phyloP scores from a whole-genome alignment of 1,140 invertebrate genomes.

The Apocrypta bakeri region DNA sequence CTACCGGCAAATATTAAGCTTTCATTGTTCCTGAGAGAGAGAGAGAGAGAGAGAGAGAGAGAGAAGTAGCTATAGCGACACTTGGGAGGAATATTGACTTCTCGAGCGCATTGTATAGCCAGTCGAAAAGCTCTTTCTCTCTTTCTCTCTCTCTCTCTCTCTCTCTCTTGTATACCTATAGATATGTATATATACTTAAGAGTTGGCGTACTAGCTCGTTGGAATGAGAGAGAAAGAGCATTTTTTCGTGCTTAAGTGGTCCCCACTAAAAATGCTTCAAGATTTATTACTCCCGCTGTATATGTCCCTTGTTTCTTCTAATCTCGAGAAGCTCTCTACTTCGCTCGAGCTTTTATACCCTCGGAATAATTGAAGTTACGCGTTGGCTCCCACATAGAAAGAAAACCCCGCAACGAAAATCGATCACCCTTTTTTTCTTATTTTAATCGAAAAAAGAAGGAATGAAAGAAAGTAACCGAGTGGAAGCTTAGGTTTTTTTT shows the following conservation, averaged over 20 bases:
- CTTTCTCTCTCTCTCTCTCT: not conserved
- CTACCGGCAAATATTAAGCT: not conserved
- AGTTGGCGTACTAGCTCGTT: not conserved
- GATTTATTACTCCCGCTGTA: not conserved
- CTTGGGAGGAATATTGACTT: not conserved
- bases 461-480: too few relatives aligned
- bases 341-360: not conserved
- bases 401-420: constrained; percentile 10
- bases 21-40: not conserved
- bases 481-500: too few relatives aligned
- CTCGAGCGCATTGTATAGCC: not conserved
- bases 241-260: constrained; percentile 22
- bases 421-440: too few relatives aligned
- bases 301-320: not conserved
- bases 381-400: too few relatives aligned
- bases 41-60: not conserved
- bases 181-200: not conserved
- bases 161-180: too few relatives aligned
- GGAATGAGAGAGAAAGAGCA: not conserved
- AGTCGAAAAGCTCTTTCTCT: not conserved
- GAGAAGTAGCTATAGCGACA: too few relatives aligned
- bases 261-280: not conserved
- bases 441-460: too few relatives aligned
- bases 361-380: too few relatives aligned
- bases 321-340: not conserved